phyloP scores from a whole-genome alignment of 2,113 vertebrate species.

The Ifrita kowaldi region DNA sequence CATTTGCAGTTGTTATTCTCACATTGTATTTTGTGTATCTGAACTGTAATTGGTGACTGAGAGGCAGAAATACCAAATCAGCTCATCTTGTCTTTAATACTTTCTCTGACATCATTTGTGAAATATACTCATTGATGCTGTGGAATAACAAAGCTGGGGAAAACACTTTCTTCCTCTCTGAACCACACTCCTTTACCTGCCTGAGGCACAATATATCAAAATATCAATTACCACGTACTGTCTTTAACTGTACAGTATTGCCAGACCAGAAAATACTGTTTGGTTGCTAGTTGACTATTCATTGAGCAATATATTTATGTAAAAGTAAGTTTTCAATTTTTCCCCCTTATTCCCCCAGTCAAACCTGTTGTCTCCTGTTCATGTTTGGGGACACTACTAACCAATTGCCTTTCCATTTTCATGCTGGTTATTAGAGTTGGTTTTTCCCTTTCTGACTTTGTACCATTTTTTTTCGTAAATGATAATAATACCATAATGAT shows the following conservation, averaged over 20 bases:
- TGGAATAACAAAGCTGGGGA: neutral
- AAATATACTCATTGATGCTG: neutral
- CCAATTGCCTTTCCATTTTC: neutral
- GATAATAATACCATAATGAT: too few species aligned
- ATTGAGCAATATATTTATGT: neutral
- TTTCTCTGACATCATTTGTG: neutral
- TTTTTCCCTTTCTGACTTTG: neutral
- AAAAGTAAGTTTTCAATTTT: neutral
- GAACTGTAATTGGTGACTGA: neutral
- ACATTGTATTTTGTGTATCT: neutral
- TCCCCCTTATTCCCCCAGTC: rapidly evolving
- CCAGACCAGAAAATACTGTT: neutral
- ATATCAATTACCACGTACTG: neutral
- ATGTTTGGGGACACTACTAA: neutral
- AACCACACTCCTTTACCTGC: neutral
- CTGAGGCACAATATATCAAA: neutral
- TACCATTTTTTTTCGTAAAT: neutral
- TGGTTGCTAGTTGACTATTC: neutral
- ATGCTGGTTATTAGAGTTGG: neutral
- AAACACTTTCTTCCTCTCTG: neutral
- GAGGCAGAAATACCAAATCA: neutral
- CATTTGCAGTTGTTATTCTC: neutral
- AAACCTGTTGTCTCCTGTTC: neutral
- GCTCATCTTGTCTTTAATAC: neutral
- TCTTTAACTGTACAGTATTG: neutral